Conservation (phyloP, 1,140 invertebrate genomes). For the Leptonema lineaticorne region DNA sequence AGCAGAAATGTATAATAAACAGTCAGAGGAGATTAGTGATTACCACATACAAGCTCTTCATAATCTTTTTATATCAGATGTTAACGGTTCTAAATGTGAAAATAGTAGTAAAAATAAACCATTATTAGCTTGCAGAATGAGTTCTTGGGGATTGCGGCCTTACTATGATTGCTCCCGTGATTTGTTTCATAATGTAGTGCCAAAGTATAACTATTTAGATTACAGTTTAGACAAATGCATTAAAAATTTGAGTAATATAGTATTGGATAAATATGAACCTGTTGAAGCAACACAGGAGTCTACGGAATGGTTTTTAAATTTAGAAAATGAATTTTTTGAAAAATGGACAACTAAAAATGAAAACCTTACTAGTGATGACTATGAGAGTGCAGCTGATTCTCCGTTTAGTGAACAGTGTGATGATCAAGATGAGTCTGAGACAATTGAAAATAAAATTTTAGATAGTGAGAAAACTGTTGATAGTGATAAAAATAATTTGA, state of each 20-base stretch:
- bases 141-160: slow-evolving; percentile 44
- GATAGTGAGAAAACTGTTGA: slow-evolving; percentile 27
- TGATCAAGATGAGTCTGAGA: slow-evolving; percentile 2
- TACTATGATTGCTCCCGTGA: slow-evolving; percentile 37
- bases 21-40: slow-evolving; percentile 44
- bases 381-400: slow-evolving; percentile 34
- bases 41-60: slow-evolving; percentile 48
- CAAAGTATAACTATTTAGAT: slow-evolving; percentile 54
- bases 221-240: slow-evolving; percentile 52
- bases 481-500: slow-evolving; percentile 36
- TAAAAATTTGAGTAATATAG: slow-evolving; percentile 49
- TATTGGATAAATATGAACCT: slow-evolving; percentile 46
- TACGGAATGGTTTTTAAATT: slow-evolving; percentile 38
- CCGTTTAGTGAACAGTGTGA: slow-evolving; percentile 35
- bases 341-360: slow-evolving; percentile 44
- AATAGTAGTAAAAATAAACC: neutral
- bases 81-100: slow-evolving; percentile 58
- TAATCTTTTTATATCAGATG: slow-evolving; percentile 51
- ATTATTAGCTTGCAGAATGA: slow-evolving; percentile 25
- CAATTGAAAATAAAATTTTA: neutral
- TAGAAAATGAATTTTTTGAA: slow-evolving; percentile 41
- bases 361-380: slow-evolving; percentile 26
- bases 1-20: slow-evolving; percentile 41
- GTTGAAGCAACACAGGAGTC: slow-evolving; percentile 46
- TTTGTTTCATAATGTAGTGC: slow-evolving; percentile 47